A percentile compares a stretch with the other conserved stretches of the same genome.
These are phyloP conservation scores for Melanerpes formicivorus DNA, from an alignment of 2,113 vertebrate species.

Conservation along the genomic window DNA sequence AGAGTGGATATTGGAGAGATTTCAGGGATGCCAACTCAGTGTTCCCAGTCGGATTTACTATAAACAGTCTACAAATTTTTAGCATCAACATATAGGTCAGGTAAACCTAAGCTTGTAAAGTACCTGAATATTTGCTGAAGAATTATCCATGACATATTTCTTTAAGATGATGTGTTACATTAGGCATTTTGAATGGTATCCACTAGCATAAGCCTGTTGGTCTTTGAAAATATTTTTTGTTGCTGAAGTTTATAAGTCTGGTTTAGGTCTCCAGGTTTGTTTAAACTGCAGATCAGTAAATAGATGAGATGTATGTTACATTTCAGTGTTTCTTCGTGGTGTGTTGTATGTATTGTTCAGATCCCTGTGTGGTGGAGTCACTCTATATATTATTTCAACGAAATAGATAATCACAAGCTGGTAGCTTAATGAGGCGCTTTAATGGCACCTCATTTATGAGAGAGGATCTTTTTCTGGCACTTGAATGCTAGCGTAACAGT, in stretches of 20 bases:
- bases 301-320: neutral
- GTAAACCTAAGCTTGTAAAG: neutral
- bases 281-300: slow-evolving; percentile 39
- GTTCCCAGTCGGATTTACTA: slow-evolving; percentile 30
- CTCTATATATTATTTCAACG: neutral
- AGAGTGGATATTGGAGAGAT: neutral
- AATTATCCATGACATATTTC: neutral
- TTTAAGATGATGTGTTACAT: neutral
- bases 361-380: slow-evolving; percentile 47
- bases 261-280: slow-evolving; percentile 41
- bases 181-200: neutral
- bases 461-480: slow-evolving; percentile 22
- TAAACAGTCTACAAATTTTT: slow-evolving; percentile 26
- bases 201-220: slow-evolving; percentile 1
- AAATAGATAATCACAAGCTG: slow-evolving; percentile 34
- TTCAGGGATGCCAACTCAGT: slow-evolving; percentile 15
- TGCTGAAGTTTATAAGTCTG: neutral
- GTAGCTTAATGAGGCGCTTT: slow-evolving; percentile 41
- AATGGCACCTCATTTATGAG: slow-evolving; percentile 28
- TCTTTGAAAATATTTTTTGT: slow-evolving; percentile 31
- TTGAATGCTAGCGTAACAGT: neutral
- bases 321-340: slow-evolving; percentile 16
- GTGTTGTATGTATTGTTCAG: neutral
- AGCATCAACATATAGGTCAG: neutral
- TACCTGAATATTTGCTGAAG: slow-evolving; percentile 1